A percentile compares a stretch with the other conserved stretches of the same genome.
Conservation (phyloP, 1,140 invertebrate genomes). For the Vanessa atalanta region DNA sequence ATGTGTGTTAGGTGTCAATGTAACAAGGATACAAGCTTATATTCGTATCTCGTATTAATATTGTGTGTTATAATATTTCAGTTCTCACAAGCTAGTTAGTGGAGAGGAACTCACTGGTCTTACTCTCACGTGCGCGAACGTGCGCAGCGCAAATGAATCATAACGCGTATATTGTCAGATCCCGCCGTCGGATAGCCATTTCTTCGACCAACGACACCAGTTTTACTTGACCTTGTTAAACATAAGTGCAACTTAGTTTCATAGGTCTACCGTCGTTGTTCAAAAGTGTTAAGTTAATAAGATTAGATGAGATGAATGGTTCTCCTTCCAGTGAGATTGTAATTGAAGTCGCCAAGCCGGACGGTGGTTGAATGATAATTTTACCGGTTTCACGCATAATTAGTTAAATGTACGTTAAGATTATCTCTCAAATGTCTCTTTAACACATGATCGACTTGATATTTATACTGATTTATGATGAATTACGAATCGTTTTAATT, state of each 20-base stretch:
- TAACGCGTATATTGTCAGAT: conserved; percentile 15
- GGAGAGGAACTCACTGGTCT: conserved; percentile 8
- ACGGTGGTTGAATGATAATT: conserved; percentile 16
- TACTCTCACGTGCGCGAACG: conserved; percentile 11
- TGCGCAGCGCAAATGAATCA: conserved; percentile 19
- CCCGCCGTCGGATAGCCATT: conserved; percentile 13
- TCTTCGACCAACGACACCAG: conserved; percentile 9
- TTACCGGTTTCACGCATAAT: conserved; percentile 13
- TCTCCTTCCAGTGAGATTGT: conserved; percentile 10
- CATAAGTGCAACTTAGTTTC: not conserved
- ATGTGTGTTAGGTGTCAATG: no score
- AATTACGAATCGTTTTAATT: not conserved
- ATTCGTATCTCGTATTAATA: no score
- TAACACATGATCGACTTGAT: not conserved
- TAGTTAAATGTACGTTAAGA: conserved; percentile 1
- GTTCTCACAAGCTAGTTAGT: conserved; percentile 8
- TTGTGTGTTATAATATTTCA: not conserved
- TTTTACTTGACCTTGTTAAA: not conserved
- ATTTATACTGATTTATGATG: not conserved
- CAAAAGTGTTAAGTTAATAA: conserved; percentile 24
- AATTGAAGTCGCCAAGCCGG: conserved; percentile 6
- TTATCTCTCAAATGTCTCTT: conserved; percentile 8
- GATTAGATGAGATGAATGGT: conserved; percentile 11
- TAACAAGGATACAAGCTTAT: no score
- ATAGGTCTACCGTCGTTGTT: not conserved